Conservation (phyloP, 35 echinoderm and acorn worm genomes). For the Chiridota heheva region DNA sequence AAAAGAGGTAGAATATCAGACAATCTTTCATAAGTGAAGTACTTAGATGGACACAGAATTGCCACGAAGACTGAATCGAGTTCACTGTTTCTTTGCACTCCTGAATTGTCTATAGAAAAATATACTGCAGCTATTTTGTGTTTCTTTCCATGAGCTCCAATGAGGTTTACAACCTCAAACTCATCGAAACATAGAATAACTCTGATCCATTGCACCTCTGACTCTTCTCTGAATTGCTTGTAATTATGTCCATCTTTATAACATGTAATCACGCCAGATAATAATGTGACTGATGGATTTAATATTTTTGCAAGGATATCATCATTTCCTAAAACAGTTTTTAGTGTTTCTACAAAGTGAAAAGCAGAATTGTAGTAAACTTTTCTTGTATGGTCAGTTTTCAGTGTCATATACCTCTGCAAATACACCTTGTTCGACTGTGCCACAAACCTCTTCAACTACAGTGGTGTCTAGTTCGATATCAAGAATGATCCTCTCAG, state of each 20-base stretch:
- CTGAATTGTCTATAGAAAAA: conserved; percentile 31
- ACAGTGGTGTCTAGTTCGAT: background rate
- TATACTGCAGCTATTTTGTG: conserved; percentile 28
- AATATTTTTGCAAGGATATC: background rate
- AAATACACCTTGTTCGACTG: background rate
- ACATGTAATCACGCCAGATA: background rate
- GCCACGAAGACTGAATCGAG: conserved; percentile 16
- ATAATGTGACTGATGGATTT: background rate
- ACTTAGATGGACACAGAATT: conserved; percentile 19
- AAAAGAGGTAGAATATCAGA: conserved; percentile 5
- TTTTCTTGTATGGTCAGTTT: background rate
- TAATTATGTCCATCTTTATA: background rate
- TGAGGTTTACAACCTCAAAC: conserved; percentile 30
- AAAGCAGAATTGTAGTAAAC: background rate
- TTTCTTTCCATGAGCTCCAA: conserved; percentile 24
- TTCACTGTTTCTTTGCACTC: conserved; percentile 2
- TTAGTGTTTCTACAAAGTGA: background rate
- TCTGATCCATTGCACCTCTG: background rate
- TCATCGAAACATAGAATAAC: conserved; percentile 29
- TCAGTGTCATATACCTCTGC: background rate
- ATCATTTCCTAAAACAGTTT: background rate
- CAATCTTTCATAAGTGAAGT: conserved; percentile 13
- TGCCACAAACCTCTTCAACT: background rate
- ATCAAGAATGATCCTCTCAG: background rate
- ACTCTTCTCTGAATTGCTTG: background rate